Evolutionary conservation across 2,113 vertebrate species (phyloP).

Genomic region (Chloropsis cyanopogon): DNA sequence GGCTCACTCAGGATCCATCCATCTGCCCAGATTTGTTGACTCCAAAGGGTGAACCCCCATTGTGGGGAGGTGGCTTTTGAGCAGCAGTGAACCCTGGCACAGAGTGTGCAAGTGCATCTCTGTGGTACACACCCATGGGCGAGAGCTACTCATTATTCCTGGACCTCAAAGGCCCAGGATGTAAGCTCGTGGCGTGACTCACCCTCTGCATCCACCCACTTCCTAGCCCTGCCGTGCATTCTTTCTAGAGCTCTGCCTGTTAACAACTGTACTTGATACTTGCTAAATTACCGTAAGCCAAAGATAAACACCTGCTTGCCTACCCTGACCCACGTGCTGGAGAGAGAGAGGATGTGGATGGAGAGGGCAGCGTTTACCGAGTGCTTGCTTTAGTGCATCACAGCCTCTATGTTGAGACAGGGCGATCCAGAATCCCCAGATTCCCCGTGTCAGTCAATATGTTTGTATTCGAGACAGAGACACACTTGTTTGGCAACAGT

Average conservation of each 20-base stretch:
- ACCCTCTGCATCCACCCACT: background rate
- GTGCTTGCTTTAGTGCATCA: background rate
- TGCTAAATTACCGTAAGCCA: background rate
- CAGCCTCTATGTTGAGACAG: background rate
- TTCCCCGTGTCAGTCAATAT: background rate
- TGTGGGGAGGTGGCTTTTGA: background rate
- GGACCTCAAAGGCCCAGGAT: background rate
- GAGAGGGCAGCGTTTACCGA: background rate
- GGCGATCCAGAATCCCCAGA: background rate
- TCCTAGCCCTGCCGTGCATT: background rate
- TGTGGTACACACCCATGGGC: background rate
- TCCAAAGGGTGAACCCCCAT: background rate
- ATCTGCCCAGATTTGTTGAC: background rate
- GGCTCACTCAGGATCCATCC: background rate
- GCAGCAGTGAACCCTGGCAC: background rate
- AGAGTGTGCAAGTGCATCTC: background rate
- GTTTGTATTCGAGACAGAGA: background rate
- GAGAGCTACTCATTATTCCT: background rate
- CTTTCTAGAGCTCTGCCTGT: background rate
- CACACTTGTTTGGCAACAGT: fast-evolving
- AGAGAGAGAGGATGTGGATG: background rate
- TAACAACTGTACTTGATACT: background rate
- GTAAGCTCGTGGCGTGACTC: background rate
- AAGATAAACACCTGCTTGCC: background rate
- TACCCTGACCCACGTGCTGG: fast-evolving